Conservation (phyloP, 2,797 vertebrate species). For the Lagodon rhomboides region DNA sequence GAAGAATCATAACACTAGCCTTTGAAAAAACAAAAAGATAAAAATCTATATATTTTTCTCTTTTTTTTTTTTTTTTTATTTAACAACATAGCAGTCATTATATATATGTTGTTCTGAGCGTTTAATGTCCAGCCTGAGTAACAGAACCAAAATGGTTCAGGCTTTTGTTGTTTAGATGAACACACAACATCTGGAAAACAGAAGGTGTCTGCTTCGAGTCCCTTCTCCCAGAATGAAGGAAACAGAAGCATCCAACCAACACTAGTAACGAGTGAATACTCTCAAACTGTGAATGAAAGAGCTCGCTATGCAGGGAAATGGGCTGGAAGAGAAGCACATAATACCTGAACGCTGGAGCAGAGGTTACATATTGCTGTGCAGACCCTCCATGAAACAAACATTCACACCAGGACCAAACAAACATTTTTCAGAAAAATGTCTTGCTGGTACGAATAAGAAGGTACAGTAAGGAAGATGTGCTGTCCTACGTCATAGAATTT, state of each 20-base stretch:
- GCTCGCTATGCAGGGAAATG: constrained; percentile 43
- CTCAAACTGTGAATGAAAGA: constrained; percentile 82
- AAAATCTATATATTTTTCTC: constrained; percentile 77
- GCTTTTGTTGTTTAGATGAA: constrained; percentile 43
- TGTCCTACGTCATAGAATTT: constrained; percentile 75
- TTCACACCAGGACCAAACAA: constrained; percentile 79
- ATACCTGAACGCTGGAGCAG: constrained; percentile 53
- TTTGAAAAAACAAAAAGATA: constrained; percentile 63
- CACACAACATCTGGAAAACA: constrained; percentile 35
- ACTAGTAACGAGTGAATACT: constrained; percentile 62
- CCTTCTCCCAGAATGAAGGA: constrained; percentile 65
- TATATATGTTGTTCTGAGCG: constrained; percentile 65
- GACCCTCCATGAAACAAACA: constrained; percentile 54
- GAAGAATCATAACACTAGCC: constrained; percentile 65
- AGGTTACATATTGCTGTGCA: constrained; percentile 43
- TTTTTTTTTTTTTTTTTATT: constrained; percentile 82
- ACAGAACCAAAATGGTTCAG: constrained; percentile 54
- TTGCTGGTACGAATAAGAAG: constrained; percentile 73
- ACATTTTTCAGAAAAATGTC: constrained; percentile 59
- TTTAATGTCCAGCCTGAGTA: constrained; percentile 62
- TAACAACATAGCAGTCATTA: constrained; percentile 72
- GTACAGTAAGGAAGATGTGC: constrained; percentile 70
- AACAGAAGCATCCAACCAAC: constrained; percentile 54
- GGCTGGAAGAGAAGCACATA: constrained; percentile 61
- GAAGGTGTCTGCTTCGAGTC: constrained; percentile 37